These are phyloP conservation scores for Akabosia matsudoensis DNA, from an alignment of 1,140 invertebrate species.

Conservation along the genomic window DNA sequence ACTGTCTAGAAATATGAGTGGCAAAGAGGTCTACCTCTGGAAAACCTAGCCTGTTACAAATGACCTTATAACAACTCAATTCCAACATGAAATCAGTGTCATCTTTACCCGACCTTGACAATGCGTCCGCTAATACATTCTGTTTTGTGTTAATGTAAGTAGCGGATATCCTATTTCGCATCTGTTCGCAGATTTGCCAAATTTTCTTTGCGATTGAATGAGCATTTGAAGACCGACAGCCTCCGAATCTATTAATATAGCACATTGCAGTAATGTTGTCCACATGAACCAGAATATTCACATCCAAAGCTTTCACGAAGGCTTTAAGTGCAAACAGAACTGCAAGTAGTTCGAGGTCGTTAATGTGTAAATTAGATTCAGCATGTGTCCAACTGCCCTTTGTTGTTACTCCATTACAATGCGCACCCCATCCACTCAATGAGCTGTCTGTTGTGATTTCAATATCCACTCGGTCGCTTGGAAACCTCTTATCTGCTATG, in stretches of 20 bases:
- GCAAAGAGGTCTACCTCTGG: conserved; percentile 25
- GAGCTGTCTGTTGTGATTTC: conserved; percentile 21
- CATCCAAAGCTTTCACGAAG: background rate
- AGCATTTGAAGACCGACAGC: conserved; percentile 8
- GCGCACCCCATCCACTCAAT: conserved; percentile 26
- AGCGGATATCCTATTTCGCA: background rate
- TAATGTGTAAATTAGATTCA: conserved; percentile 27
- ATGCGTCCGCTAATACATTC: background rate
- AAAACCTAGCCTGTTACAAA: background rate
- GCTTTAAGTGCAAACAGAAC: background rate
- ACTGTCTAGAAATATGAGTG: background rate
- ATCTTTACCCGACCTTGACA: background rate
- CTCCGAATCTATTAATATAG: conserved; percentile 33
- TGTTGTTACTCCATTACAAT: background rate
- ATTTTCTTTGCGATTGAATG: conserved; percentile 24
- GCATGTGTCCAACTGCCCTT: conserved; percentile 21
- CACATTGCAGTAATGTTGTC: conserved; percentile 26
- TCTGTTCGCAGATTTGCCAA: conserved; percentile 19
- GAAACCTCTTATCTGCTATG: background rate
- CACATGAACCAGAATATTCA: conserved; percentile 10
- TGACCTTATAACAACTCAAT: background rate
- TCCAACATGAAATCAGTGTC: conserved; percentile 15
- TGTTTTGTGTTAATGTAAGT: conserved; percentile 16
- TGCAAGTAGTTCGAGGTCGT: conserved; percentile 34
- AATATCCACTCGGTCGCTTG: background rate